Evolutionary conservation across 2,797 vertebrate species (phyloP), one percentile per base, ranked within the genome.

Genomic region (Argyrosomus regius): DNA sequence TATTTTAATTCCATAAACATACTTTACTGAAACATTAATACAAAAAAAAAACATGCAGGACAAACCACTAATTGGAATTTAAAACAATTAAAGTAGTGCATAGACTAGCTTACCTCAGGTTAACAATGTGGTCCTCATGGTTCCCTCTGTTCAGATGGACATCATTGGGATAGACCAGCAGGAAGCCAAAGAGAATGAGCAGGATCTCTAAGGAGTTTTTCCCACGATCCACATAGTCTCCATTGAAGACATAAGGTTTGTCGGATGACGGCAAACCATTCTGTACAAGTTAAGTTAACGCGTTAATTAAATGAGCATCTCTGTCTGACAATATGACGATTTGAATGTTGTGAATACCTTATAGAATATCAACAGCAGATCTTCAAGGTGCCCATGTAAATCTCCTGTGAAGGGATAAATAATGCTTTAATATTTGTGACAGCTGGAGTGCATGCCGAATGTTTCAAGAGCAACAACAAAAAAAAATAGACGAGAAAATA

Each of bases 191-290:
- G 64, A 99, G 92, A 69, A 98, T 86, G 83, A 99, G 93, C 80
- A 99, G 94, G 83, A 99, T 95, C 94, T 99, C 98, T 0, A 99
- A 86, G 3, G 98, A 99, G 84, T 96, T 93, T 66, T 96, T 96
- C 43, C 98, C 97, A 83, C 97, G 94, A 83, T 99, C 98, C 90
- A 99, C 97, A 20, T 96, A 99, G 89, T 99, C 98, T 4, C 98
- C 97, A 0, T 99, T 99, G 91, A 99, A 99, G 77, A 99, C 93
- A 0, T 98, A 99, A 0, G 96, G 93, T 49, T 95, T 97, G 86
- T 98, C 97, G 53, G 95, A 92, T 0, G 97, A 98, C 0, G 98
- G 98, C 75, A 99, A 95, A 56, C 97, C 98, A 0, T 99, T 99
- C 98, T 99, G 91, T 9, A 75, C 6, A 65, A 16, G 39, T 60